These are phyloP conservation scores for Heliconius congener DNA, from an alignment of 1,140 invertebrate genomes.

Conservation along the genomic window DNA sequence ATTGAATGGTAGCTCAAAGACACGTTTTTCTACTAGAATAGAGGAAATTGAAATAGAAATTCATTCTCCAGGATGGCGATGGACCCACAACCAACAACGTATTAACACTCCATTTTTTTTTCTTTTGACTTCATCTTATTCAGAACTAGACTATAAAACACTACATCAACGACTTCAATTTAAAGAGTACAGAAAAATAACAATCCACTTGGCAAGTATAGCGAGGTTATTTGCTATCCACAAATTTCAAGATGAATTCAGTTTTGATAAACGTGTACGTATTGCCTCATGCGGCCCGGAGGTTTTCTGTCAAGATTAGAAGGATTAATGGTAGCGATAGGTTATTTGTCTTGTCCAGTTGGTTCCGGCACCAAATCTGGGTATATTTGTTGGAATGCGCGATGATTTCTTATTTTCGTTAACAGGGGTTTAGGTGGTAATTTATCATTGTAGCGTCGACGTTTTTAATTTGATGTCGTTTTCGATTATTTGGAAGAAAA, in stretches of 20 bases:
- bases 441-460: background rate
- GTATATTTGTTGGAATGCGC: constrained; percentile 20
- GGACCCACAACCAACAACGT: too few species aligned
- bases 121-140: too few species aligned
- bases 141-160: too few species aligned
- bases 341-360: constrained; percentile 62
- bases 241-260: constrained; percentile 27
- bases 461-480: background rate
- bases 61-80: too few species aligned
- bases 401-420: constrained; percentile 9
- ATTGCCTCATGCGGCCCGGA: constrained; percentile 47
- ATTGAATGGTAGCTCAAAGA: too few species aligned
- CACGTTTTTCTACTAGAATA: too few species aligned
- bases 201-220: background rate
- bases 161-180: too few species aligned
- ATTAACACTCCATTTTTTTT: too few species aligned
- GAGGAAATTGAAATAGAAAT: too few species aligned
- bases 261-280: constrained; percentile 60
- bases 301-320: constrained; percentile 71
- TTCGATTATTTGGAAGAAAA: too few species aligned
- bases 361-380: constrained; percentile 42
- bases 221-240: constrained; percentile 16
- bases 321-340: constrained; percentile 61
- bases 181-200: background rate
- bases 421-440: background rate